A percentile compares a stretch with the other conserved stretches of the same genome.
Conservation (phyloP, 2,888 invertebrate genomes). For the Tineola bisselliella region DNA sequence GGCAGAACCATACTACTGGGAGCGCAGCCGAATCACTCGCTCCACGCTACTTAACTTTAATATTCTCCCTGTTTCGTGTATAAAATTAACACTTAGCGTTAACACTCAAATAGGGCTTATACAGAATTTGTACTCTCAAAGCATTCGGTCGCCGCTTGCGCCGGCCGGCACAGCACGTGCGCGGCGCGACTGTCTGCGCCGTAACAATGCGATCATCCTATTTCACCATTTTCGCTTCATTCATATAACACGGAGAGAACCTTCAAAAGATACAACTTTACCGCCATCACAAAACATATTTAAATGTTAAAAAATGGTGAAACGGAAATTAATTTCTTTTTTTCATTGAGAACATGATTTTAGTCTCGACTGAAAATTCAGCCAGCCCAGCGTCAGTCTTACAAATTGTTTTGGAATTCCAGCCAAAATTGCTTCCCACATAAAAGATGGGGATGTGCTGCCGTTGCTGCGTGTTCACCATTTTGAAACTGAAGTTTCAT, state of each 20-base stretch:
- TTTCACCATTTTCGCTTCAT: neutral
- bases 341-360: neutral
- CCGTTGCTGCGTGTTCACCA: neutral
- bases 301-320: neutral
- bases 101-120: constrained; percentile 68
- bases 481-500: neutral
- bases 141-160: constrained; percentile 50
- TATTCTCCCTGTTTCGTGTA: constrained; percentile 49
- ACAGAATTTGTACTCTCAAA: constrained; percentile 79
- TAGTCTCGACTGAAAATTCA: neutral
- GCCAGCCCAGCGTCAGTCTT: neutral
- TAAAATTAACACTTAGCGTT: constrained; percentile 50
- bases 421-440: neutral
- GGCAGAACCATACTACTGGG: constrained; percentile 25
- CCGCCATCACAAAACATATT: neutral
- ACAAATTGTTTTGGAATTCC: neutral
- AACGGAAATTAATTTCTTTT: neutral
- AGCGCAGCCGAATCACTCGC: constrained; percentile 8
- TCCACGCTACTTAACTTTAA: constrained; percentile 18
- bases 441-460: no score
- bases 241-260: neutral
- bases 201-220: neutral
- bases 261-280: neutral
- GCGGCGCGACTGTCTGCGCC: neutral
- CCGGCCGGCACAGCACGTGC: neutral